phyloP scores from a whole-genome alignment of 92 coral and sea anemone species.

The Porites divaricata region DNA sequence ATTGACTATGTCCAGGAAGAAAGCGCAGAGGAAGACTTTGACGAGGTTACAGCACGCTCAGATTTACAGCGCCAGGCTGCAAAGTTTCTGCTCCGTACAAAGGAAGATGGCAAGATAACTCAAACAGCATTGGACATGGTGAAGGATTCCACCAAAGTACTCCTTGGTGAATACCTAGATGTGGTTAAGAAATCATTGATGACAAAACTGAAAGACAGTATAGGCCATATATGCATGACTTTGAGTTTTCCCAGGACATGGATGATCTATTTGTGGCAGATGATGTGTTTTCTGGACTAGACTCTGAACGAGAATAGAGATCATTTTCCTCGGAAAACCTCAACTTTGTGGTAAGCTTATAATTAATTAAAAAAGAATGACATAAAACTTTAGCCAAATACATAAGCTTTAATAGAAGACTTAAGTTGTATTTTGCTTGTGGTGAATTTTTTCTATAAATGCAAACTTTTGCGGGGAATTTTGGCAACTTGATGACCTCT shows the following conservation, averaged over 20 bases:
- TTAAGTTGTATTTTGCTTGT: no score
- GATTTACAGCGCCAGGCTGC: conserved; percentile 37
- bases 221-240: conserved; percentile 12
- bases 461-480: no score
- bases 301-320: conserved; percentile 37
- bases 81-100: conserved; percentile 36
- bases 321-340: conserved; percentile 21
- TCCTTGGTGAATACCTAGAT: no score
- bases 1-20: no score
- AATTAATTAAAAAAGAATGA: no score
- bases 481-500: no score
- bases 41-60: conserved; percentile 9
- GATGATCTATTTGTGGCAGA: conserved; percentile 39
- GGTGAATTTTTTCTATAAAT: no score
- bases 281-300: no score
- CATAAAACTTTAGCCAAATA: no score
- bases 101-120: conserved; percentile 26
- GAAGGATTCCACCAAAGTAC: conserved; percentile 51
- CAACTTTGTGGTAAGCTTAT: conserved; percentile 25
- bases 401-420: no score
- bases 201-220: background rate
- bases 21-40: no score
- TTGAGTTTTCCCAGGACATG: conserved; percentile 40
- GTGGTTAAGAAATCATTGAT: conserved; percentile 1
- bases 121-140: conserved; percentile 47